Evolutionary conservation across 2,113 vertebrate genomes (phyloP).

Genomic region (Gobius niger): DNA sequence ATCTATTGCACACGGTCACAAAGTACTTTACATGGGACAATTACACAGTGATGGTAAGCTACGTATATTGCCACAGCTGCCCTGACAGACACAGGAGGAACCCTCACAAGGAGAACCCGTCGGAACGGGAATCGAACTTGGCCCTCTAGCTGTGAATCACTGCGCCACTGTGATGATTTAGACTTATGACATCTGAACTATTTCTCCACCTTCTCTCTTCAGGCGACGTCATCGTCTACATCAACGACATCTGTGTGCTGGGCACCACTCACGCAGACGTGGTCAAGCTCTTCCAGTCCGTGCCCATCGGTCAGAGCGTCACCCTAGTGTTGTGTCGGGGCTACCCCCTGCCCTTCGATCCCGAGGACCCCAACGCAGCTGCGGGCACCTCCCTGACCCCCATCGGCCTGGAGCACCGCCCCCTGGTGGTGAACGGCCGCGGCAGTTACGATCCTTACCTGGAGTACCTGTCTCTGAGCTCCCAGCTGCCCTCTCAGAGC

Average conservation of each 20-base stretch:
- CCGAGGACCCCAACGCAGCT: constrained; percentile 84
- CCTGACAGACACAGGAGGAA: too few relatives aligned
- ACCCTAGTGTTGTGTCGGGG: constrained; percentile 97
- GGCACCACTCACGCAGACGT: constrained; percentile 98
- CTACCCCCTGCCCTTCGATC: constrained; percentile 97
- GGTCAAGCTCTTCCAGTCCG: constrained; percentile 99
- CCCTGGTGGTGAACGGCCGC: constrained; percentile 92
- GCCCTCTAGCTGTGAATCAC: too few relatives aligned
- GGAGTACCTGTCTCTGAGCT: constrained; percentile 97
- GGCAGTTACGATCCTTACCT: constrained; percentile 97
- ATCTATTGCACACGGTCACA: too few relatives aligned
- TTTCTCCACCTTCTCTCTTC: constrained; percentile 44
- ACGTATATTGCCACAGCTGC: too few relatives aligned
- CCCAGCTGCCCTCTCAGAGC: constrained; percentile 90
- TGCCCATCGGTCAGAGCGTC: constrained; percentile 97
- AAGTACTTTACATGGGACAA: too few relatives aligned
- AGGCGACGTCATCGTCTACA: constrained; percentile 99
- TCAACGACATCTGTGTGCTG: constrained; percentile 98
- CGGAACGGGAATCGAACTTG: too few relatives aligned
- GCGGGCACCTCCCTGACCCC: constrained; percentile 88
- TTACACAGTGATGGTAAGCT: too few relatives aligned
- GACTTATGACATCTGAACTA: too few relatives aligned
- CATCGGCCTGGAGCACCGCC: constrained; percentile 92
- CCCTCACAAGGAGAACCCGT: too few relatives aligned
- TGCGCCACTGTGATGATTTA: too few relatives aligned